A percentile compares a stretch with the other conserved stretches of the same genome.
Evolutionary conservation across 2,888 invertebrate genomes (phyloP).

Genomic region (Drosophila acutilabella): DNA sequence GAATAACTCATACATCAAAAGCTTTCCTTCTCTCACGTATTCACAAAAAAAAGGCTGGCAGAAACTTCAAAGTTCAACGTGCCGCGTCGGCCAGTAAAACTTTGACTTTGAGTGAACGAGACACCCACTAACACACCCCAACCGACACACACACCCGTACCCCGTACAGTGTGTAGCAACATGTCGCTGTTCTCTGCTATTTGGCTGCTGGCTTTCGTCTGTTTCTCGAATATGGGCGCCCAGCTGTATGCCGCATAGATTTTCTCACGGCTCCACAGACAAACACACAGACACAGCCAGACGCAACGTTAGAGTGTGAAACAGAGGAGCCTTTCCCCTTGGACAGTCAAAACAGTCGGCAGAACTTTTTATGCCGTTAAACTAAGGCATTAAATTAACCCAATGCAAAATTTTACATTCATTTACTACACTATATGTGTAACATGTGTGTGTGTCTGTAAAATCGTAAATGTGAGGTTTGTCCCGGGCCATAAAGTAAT

Average conservation of each 20-base stretch:
- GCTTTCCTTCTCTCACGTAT: slow-evolving; percentile 45
- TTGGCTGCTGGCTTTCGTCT: slow-evolving; percentile 25
- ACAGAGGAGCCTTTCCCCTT: slow-evolving; percentile 10
- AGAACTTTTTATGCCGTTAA: background rate
- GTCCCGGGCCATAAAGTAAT: slow-evolving; percentile 64
- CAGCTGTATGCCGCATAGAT: slow-evolving; percentile 78
- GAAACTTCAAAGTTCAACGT: slow-evolving; percentile 71
- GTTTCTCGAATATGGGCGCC: slow-evolving; percentile 68
- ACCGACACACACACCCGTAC: slow-evolving; percentile 20
- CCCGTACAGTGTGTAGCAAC: slow-evolving; percentile 37
- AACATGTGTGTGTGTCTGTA: background rate
- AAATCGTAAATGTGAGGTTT: slow-evolving; percentile 4
- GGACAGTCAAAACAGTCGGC: background rate
- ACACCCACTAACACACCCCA: slow-evolving; percentile 18
- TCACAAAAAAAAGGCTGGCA: slow-evolving; percentile 8
- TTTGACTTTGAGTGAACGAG: slow-evolving; percentile 50
- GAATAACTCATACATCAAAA: slow-evolving; percentile 54
- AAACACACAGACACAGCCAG: slow-evolving; percentile 14
- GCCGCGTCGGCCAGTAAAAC: slow-evolving; percentile 35
- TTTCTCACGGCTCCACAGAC: slow-evolving; percentile 68
- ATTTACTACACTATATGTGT: slow-evolving; percentile 31
- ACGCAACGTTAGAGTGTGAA: background rate
- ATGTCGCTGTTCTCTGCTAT: slow-evolving; percentile 38
- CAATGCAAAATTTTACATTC: slow-evolving; percentile 25
- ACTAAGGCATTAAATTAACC: slow-evolving; percentile 17